Conservation (phyloP, 1,140 invertebrate genomes). For the Phocides pigmalion region DNA sequence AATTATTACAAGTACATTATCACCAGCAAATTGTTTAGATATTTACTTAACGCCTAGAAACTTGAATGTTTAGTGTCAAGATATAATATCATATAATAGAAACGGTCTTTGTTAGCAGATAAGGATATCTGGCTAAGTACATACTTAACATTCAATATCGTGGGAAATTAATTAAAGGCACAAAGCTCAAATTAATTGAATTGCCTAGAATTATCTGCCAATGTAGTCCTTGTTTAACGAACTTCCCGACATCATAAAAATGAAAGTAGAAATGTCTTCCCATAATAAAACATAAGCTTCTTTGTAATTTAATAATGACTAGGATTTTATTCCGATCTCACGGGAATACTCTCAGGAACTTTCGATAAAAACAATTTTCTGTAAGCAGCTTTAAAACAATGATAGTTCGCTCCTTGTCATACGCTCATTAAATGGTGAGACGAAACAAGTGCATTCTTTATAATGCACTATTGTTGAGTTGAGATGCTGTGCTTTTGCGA, state of each 20-base stretch:
- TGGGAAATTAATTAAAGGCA: neutral
- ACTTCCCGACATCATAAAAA: slow-evolving; percentile 6
- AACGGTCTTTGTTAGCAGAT: neutral
- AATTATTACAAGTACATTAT: too few species aligned
- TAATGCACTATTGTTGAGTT: slow-evolving; percentile 57
- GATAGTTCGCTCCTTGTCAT: slow-evolving; percentile 37
- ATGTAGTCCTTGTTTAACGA: neutral
- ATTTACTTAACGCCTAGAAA: too few species aligned
- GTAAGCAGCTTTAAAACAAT: slow-evolving; percentile 25
- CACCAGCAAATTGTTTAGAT: too few species aligned
- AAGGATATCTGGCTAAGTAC: neutral
- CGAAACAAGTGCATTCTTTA: slow-evolving; percentile 47
- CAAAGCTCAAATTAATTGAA: neutral
- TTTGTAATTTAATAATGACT: slow-evolving; percentile 31
- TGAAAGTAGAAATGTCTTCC: slow-evolving; percentile 10
- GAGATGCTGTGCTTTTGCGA: slow-evolving; percentile 64
- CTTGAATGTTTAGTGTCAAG: too few species aligned
- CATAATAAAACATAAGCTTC: slow-evolving; percentile 23
- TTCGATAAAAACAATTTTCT: slow-evolving; percentile 25
- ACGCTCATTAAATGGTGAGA: slow-evolving; percentile 41
- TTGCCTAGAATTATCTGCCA: neutral
- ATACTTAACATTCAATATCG: slow-evolving; percentile 1
- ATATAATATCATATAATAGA: neutral
- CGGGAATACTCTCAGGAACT: slow-evolving; percentile 16
- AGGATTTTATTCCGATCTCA: slow-evolving; percentile 21